phyloP scores from a whole-genome alignment of 2,888 invertebrate genomes.

The Dasysyrphus tricinctus region DNA sequence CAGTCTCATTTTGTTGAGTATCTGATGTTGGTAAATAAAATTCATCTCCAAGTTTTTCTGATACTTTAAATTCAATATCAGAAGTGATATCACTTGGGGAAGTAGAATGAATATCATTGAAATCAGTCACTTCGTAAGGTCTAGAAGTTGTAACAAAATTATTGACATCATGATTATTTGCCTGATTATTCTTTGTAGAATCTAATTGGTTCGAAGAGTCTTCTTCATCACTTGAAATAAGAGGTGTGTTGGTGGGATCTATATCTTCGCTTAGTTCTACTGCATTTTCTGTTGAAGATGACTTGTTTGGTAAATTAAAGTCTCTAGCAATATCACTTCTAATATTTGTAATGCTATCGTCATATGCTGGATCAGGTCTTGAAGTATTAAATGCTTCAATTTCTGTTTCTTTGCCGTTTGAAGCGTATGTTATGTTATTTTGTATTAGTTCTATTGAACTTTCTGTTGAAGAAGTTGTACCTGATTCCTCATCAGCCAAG shows the following conservation, averaged over 20 bases:
- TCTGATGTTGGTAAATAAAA: neutral
- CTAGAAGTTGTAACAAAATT: neutral
- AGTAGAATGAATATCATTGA: neutral
- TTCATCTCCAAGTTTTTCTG: conserved; percentile 26
- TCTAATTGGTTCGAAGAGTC: neutral
- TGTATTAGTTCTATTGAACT: neutral
- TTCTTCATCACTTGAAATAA: neutral
- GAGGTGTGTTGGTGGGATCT: neutral
- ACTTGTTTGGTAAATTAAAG: neutral
- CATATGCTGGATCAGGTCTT: too few species aligned
- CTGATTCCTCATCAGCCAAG: neutral
- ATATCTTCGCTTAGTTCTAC: neutral
- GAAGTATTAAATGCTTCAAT: too few species aligned
- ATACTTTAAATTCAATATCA: conserved; percentile 3
- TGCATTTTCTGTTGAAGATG: neutral
- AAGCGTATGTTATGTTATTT: too few species aligned
- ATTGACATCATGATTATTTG: neutral
- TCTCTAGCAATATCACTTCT: too few species aligned
- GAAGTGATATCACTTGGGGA: neutral
- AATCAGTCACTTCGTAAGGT: neutral
- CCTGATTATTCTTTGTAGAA: neutral
- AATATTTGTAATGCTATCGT: too few species aligned
- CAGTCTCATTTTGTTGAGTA: neutral
- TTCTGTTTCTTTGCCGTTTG: too few species aligned
- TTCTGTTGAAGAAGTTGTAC: neutral